phyloP scores from a whole-genome alignment of 2,797 vertebrate genomes.

The Coranthus polyacanthus region DNA sequence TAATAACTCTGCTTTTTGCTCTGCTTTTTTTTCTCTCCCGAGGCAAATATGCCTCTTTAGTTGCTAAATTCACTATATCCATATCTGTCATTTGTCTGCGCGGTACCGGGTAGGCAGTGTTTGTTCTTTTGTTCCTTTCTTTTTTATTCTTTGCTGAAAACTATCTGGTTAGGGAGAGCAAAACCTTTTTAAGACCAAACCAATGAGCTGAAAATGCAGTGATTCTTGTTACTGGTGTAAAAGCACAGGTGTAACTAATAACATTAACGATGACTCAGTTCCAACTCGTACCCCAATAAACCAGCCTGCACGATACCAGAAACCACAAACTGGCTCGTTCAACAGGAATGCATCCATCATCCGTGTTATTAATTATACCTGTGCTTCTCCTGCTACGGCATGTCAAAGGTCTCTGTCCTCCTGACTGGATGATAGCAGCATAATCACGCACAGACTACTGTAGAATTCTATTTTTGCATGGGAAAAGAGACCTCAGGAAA shows the following conservation, averaged over 20 bases:
- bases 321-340: constrained; percentile 12
- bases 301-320: constrained; percentile 11
- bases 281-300: not conserved
- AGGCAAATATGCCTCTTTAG: too few species aligned
- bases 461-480: not conserved
- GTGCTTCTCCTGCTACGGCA: constrained; percentile 3
- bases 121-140: too few species aligned
- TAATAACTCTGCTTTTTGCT: too few species aligned
- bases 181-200: too few species aligned
- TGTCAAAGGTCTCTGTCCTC: not conserved
- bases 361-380: constrained; percentile 24
- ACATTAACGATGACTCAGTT: constrained; percentile 1
- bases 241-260: not conserved
- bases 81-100: too few species aligned
- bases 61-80: too few species aligned
- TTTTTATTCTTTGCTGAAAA: not conserved
- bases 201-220: too few species aligned
- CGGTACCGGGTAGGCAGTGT: too few species aligned
- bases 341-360: constrained; percentile 42
- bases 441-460: too few species aligned
- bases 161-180: too few species aligned
- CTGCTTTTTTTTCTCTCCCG: too few species aligned
- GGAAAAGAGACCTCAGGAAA: too few species aligned
- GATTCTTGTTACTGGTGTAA: not conserved
- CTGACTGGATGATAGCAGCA: not conserved